phyloP scores from a whole-genome alignment of 2,888 invertebrate species.

The Siphlonurus alternatus region DNA sequence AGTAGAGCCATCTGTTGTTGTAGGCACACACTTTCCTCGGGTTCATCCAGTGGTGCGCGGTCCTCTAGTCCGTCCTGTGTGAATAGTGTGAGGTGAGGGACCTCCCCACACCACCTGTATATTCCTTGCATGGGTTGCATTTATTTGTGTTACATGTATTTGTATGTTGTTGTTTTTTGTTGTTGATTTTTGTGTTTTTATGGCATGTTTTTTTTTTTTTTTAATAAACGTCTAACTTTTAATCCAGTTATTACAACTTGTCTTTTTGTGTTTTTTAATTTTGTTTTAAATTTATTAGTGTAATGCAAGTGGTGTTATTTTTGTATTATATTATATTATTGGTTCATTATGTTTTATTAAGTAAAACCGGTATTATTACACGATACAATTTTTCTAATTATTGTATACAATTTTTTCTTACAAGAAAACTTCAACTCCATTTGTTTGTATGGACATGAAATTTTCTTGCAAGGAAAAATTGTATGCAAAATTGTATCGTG shows the following conservation, averaged over 20 bases:
- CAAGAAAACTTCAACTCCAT: too few species aligned
- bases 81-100: conserved; percentile 2
- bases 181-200: neutral
- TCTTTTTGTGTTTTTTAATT: too few species aligned
- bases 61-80: neutral
- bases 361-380: too few species aligned
- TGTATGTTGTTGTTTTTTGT: too few species aligned
- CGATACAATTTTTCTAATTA: too few species aligned
- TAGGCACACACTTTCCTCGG: neutral
- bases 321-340: too few species aligned
- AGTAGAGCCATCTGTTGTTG: neutral
- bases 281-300: neutral
- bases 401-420: too few species aligned
- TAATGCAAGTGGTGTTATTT: too few species aligned
- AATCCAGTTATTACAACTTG: neutral
- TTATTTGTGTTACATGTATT: neutral
- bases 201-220: neutral
- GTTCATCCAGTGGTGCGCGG: neutral
- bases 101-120: too few species aligned
- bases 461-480: too few species aligned
- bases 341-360: neutral
- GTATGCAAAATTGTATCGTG: too few species aligned
- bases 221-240: neutral
- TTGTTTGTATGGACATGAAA: too few species aligned
- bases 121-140: neutral